Percentiles rank a stretch among this genome's conserved stretches.
phyloP scores from a whole-genome alignment of 2,797 vertebrate genomes.

The Borostomias antarcticus region DNA sequence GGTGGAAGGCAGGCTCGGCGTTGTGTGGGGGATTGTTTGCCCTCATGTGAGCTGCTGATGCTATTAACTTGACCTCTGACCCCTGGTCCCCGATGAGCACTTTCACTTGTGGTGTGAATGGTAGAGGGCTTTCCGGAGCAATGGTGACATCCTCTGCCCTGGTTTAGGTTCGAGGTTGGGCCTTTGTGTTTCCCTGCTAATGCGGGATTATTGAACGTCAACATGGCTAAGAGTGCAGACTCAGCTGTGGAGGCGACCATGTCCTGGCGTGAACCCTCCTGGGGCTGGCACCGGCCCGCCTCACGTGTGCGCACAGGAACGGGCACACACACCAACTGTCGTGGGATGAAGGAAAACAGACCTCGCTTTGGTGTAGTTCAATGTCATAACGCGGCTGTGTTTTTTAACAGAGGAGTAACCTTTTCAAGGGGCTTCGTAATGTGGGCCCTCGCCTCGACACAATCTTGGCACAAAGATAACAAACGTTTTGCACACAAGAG shows the following conservation, averaged over 20 bases:
- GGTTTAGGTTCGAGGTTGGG: not conserved
- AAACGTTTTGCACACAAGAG: slow-evolving; percentile 9
- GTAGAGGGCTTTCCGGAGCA: slow-evolving; percentile 33
- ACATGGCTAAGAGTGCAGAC: slow-evolving; percentile 44
- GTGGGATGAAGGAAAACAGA: not conserved
- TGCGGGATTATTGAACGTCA: slow-evolving; percentile 40
- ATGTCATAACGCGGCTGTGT: not conserved
- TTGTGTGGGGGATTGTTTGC: slow-evolving; percentile 33
- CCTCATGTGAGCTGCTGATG: slow-evolving; percentile 36
- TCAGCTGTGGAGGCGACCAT: slow-evolving; percentile 42
- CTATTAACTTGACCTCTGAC: slow-evolving; percentile 54
- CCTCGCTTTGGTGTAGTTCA: not conserved
- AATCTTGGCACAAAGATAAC: not conserved
- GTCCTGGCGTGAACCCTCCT: slow-evolving; percentile 61
- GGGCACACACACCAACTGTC: too few species aligned
- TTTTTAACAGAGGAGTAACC: not conserved
- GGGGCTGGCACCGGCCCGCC: not conserved
- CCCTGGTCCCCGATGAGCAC: slow-evolving; percentile 36
- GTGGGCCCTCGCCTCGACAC: too few species aligned
- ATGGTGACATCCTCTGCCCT: not conserved
- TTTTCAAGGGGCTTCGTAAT: not conserved
- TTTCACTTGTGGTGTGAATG: slow-evolving; percentile 44
- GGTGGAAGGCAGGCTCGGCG: not conserved
- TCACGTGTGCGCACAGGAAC: not conserved
- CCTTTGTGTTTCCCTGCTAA: slow-evolving; percentile 29